Base-by-base conservation (phyloP, 2,797 vertebrate genomes). In the Phrynocephalus vlangalii region DNA sequence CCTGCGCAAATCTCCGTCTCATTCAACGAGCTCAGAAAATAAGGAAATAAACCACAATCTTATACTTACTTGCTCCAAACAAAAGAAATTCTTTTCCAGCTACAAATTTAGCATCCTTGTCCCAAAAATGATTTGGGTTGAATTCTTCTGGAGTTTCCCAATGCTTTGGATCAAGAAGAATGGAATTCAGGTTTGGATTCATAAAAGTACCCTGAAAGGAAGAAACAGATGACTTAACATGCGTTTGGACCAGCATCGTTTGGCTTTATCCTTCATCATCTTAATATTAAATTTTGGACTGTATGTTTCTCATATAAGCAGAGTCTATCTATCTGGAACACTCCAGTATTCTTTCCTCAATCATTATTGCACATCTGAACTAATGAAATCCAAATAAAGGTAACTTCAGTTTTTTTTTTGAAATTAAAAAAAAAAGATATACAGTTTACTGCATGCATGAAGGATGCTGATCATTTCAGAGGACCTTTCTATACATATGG, bases 41-140 rank as follows among this genome's bases (percentile, higher is more conserved):
- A 73, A 18, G 38, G 72, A 18, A 20, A 38, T 16, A 73, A 7
- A 38, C 38, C 16, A 33, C 33, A 20, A 20, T 7, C 72, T 56
- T 56, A 33, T 1, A 38, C 26, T 81, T 82, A 92, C 93, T 91
- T 85, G 91, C 79, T 60, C 92, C 93, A 82, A 94, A 94, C 52
- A 87, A 83, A 86, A 94, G 48, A 79, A 93, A 94, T 18, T 91
- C 92, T 28, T 93, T 89, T 13, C 52, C 92, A 79, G 52, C 50
- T 60, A 78, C 33, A 38, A 92, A 94, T 28, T 91, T 91, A 85
- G 91, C 94, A 22, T 88, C 82, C 33, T 91, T 86, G 52, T 93
- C 91, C 85, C 93, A 89, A 75, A 95, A 93, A 85, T 94, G 90
- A 77, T 84, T 44, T 1, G 89, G 87, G 76, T 92, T 94, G 89